Conservation (phyloP, 2,888 invertebrate species). For the Cotesia congregata region DNA sequence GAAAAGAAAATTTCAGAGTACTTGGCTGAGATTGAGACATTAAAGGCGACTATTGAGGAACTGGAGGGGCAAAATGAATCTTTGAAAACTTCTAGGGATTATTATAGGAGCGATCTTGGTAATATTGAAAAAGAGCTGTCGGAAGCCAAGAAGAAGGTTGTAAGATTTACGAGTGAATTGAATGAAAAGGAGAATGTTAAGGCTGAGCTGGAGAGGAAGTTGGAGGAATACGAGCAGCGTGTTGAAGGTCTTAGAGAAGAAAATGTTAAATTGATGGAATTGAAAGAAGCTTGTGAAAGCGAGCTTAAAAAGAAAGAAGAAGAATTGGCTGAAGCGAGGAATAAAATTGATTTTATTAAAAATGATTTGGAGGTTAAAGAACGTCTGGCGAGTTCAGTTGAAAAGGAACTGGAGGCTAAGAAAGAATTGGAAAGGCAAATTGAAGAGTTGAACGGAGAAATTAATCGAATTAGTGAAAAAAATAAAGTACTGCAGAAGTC, state of each 20-base stretch:
- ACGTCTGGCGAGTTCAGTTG: not conserved
- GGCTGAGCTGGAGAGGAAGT: constrained; percentile 12
- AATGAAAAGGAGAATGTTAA: not conserved
- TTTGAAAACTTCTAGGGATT: constrained; percentile 26
- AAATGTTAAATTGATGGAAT: constrained; percentile 23
- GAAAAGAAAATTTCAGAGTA: constrained; percentile 7
- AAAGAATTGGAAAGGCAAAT: constrained; percentile 18
- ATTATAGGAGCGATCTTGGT: constrained; percentile 17
- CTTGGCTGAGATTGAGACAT: not conserved
- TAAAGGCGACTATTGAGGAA: constrained; percentile 10
- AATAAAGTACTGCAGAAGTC: constrained; percentile 20
- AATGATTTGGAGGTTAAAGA: not conserved
- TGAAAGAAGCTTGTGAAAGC: constrained; percentile 24
- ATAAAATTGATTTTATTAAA: not conserved
- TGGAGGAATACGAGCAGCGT: constrained; percentile 19
- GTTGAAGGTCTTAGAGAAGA: constrained; percentile 22
- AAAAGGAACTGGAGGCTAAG: not conserved
- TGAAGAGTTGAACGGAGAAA: constrained; percentile 15
- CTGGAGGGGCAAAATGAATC: constrained; percentile 22
- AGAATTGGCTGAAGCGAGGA: not conserved
- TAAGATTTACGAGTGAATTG: not conserved
- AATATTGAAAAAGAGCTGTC: not conserved
- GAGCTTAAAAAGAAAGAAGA: not conserved
- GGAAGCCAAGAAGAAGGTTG: not conserved
- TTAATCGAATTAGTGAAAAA: constrained; percentile 19